A percentile compares a stretch with the other conserved stretches of the same genome.
phyloP scores from a whole-genome alignment of 2,888 invertebrate species.

The Ganaspis brasiliensis region DNA sequence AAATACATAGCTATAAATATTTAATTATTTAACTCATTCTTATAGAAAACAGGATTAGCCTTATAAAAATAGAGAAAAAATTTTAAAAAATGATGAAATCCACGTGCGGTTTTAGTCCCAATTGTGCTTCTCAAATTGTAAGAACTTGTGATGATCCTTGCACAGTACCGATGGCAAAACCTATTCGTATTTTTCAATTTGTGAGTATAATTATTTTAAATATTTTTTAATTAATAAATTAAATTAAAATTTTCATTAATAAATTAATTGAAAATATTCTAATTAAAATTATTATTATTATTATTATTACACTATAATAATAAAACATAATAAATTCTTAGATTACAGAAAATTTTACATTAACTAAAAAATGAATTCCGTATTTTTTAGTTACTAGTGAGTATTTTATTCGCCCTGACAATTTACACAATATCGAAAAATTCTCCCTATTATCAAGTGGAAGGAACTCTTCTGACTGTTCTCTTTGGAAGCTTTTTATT shows the following conservation, averaged over 20 bases:
- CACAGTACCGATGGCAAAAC: constrained; percentile 64
- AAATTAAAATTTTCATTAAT: no score
- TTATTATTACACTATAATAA: no score
- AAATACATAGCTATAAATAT: no score
- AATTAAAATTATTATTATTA: no score
- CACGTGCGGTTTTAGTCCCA: constrained; percentile 33
- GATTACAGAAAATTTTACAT: constrained; percentile 8
- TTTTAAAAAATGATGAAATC: constrained; percentile 44
- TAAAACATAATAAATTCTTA: no score
- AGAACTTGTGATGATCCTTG: constrained; percentile 53
- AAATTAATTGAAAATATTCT: constrained; percentile 13
- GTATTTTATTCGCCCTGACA: constrained; percentile 60
- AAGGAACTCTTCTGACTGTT: constrained; percentile 60
- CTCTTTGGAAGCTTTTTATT: constrained; percentile 69
- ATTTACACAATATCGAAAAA: constrained; percentile 60
- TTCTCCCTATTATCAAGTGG: constrained; percentile 61
- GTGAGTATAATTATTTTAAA: constrained; percentile 60
- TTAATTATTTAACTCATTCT: no score
- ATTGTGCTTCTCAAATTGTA: constrained; percentile 42
- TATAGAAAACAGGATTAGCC: not conserved
- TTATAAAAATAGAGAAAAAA: not conserved
- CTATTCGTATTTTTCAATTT: constrained; percentile 71
- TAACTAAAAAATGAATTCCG: no score
- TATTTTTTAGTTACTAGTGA: constrained; percentile 61
- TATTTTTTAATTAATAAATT: constrained; percentile 4